These are phyloP conservation scores for Trinectes maculatus DNA, from an alignment of 2,113 vertebrate genomes.

Conservation along the genomic window DNA sequence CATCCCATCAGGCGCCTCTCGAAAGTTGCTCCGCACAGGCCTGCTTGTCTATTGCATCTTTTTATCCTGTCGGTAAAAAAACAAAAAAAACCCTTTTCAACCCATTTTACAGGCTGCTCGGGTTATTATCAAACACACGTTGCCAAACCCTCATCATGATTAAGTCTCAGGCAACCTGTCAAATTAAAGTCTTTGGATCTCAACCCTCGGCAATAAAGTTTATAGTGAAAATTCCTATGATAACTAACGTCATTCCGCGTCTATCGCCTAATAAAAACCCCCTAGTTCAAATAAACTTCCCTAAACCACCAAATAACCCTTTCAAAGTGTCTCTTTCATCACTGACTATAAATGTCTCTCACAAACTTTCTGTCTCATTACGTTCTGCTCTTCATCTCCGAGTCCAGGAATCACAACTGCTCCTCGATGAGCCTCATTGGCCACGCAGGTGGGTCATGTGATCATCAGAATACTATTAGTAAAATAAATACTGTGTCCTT, in stretches of 20 bases:
- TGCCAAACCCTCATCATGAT: slow-evolving; percentile 17
- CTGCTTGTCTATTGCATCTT: slow-evolving; percentile 3
- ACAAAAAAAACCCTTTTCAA: background rate
- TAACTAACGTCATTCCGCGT: slow-evolving; percentile 48
- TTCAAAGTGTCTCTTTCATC: slow-evolving; percentile 35
- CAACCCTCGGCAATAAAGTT: slow-evolving; percentile 24
- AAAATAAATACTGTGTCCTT: slow-evolving; percentile 77
- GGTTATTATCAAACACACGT: slow-evolving; percentile 7
- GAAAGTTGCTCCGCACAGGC: background rate
- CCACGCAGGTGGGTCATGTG: slow-evolving; percentile 45
- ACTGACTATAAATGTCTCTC: slow-evolving; percentile 38
- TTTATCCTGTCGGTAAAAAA: slow-evolving; percentile 2
- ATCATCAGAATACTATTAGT: slow-evolving; percentile 54
- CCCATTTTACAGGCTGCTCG: slow-evolving; percentile 1
- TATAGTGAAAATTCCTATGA: slow-evolving; percentile 42
- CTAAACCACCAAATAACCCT: slow-evolving; percentile 17
- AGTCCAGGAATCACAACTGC: slow-evolving; percentile 25
- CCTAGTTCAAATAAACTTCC: background rate
- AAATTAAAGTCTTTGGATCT: slow-evolving; percentile 26
- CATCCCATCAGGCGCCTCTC: slow-evolving; percentile 1
- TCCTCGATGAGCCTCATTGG: slow-evolving; percentile 19
- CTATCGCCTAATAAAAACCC: slow-evolving; percentile 32
- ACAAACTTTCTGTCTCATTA: slow-evolving; percentile 32
- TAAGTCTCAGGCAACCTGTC: slow-evolving; percentile 37
- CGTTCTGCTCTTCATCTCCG: slow-evolving; percentile 40